These are phyloP conservation scores for Paralichthys olivaceus DNA, from an alignment of 2,113 vertebrate genomes.

Conservation along the genomic window DNA sequence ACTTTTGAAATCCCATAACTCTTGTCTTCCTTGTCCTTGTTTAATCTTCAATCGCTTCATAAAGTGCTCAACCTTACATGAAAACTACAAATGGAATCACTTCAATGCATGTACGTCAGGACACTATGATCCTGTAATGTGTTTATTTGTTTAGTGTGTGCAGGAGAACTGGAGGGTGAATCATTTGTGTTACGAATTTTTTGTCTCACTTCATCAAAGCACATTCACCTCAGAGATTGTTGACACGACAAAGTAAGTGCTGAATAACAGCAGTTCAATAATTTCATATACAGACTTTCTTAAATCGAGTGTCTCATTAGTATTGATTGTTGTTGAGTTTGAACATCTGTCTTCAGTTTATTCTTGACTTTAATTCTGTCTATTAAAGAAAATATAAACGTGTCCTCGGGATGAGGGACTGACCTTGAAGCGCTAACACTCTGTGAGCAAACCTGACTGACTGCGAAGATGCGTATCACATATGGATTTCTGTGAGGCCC, in stretches of 20 bases:
- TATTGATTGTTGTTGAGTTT: slow-evolving; percentile 7
- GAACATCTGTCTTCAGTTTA: slow-evolving; percentile 24
- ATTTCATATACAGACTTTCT: slow-evolving; percentile 29
- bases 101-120: neutral
- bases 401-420: neutral
- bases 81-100: neutral
- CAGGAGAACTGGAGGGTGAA: slow-evolving; percentile 1
- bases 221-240: slow-evolving; percentile 18
- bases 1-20: neutral
- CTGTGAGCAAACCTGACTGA: neutral
- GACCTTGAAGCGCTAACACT: slow-evolving; percentile 40
- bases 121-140: neutral
- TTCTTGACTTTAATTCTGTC: slow-evolving; percentile 10
- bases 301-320: neutral
- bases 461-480: slow-evolving; percentile 40
- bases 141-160: slow-evolving; percentile 9
- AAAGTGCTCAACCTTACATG: neutral
- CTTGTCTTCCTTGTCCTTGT: neutral
- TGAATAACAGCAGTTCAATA: slow-evolving; percentile 1
- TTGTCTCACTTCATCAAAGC: slow-evolving; percentile 37
- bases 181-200: slow-evolving; percentile 32
- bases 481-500: slow-evolving; percentile 52
- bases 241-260: neutral
- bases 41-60: neutral
- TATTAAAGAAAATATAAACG: slow-evolving; percentile 2